Conservation (phyloP, 1,140 invertebrate species). For the Leucophenga varia region DNA sequence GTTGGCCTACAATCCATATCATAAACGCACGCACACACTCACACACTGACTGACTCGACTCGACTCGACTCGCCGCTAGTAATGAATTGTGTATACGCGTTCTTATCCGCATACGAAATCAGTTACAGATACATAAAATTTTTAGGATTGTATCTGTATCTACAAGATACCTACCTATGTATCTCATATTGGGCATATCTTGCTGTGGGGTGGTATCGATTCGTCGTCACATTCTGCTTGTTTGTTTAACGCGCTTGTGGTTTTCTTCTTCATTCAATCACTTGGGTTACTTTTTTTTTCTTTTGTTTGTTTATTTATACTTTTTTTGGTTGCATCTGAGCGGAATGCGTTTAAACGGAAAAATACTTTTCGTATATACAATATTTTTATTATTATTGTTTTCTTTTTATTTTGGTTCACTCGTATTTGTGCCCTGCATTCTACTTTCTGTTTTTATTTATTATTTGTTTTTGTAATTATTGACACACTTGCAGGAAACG, state of each 20-base stretch:
- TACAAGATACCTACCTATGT: slow-evolving; percentile 3
- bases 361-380: no score
- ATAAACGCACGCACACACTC: slow-evolving; percentile 19
- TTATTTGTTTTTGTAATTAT: no score
- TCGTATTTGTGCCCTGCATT: no score
- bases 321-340: slow-evolving; percentile 20
- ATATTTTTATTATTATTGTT: no score
- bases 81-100: slow-evolving; percentile 51
- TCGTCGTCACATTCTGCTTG: slow-evolving; percentile 37
- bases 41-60: not conserved
- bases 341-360: slow-evolving; percentile 33
- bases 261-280: slow-evolving; percentile 35
- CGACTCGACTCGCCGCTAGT: slow-evolving; percentile 21
- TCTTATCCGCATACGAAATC: slow-evolving; percentile 39
- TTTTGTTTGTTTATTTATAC: slow-evolving; percentile 41
- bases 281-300: no score
- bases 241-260: slow-evolving; percentile 30
- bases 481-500: no score
- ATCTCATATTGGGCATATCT: not conserved
- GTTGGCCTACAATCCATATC: slow-evolving; percentile 45
- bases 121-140: slow-evolving; percentile 31
- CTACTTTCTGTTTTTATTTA: no score
- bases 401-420: no score
- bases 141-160: slow-evolving; percentile 12
- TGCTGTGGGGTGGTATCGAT: slow-evolving; percentile 37